Conservation (phyloP, 2,113 vertebrate genomes). For the Oncorhynchus kisutch region DNA sequence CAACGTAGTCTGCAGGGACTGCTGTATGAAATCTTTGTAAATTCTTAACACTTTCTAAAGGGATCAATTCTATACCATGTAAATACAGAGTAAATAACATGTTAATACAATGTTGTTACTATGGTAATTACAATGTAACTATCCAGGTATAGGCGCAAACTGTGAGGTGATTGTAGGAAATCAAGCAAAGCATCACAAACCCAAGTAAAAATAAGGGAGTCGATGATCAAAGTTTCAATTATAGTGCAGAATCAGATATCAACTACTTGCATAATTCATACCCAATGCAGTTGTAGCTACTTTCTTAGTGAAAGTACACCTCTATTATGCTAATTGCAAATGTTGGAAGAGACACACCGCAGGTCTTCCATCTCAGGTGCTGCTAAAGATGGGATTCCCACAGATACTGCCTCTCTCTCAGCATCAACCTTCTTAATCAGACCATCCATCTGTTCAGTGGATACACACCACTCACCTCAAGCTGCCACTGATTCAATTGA, state of each 20-base stretch:
- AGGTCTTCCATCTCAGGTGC: not conserved
- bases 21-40: too few relatives aligned
- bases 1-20: too few relatives aligned
- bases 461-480: not conserved
- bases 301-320: not conserved
- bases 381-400: not conserved
- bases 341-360: not conserved
- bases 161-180: too few relatives aligned
- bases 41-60: too few relatives aligned
- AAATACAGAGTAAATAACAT: too few relatives aligned
- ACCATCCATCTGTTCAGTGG: slow-evolving; percentile 16
- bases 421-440: slow-evolving; percentile 25
- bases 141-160: too few relatives aligned
- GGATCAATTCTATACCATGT: too few relatives aligned
- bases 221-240: too few relatives aligned
- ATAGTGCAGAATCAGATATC: not conserved
- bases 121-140: too few relatives aligned
- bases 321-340: slow-evolving; percentile 1
- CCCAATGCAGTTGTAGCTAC: not conserved
- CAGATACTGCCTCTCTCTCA: not conserved
- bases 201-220: too few relatives aligned
- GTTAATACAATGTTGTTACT: too few relatives aligned
- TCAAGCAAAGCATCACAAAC: too few relatives aligned
- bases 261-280: not conserved
- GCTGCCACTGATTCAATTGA: not conserved